Conservation (phyloP, 1,140 invertebrate genomes). For the Bacillus rossius region DNA sequence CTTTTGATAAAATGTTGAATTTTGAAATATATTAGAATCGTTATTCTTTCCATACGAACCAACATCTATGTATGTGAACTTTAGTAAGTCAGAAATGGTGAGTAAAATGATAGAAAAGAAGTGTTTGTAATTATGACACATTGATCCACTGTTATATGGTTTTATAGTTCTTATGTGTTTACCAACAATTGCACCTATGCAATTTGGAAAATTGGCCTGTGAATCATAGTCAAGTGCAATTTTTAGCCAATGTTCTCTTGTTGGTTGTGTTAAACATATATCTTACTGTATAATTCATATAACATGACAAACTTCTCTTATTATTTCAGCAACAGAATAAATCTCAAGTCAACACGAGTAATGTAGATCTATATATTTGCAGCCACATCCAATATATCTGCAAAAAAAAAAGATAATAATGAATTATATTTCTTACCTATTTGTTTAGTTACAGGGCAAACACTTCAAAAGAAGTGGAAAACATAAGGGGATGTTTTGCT, state of each 20-base stretch:
- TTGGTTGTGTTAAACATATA: conserved; percentile 7
- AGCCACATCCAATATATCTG: not conserved
- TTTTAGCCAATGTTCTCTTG: not conserved
- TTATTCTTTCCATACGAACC: conserved; percentile 38
- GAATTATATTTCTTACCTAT: too few species aligned
- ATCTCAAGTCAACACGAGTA: not conserved
- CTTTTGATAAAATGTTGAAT: not conserved
- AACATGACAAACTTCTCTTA: not conserved
- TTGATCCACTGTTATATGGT: conserved; percentile 34
- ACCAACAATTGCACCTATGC: too few species aligned
- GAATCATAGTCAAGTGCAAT: conserved; percentile 30
- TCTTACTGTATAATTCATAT: not conserved
- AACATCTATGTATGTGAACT: conserved; percentile 26
- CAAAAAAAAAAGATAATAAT: too few species aligned
- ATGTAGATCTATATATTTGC: not conserved
- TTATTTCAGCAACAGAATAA: not conserved
- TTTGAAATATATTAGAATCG: conserved; percentile 37
- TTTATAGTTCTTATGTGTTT: conserved; percentile 27
- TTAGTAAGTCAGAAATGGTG: conserved; percentile 36
- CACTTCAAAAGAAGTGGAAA: too few species aligned
- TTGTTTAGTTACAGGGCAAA: too few species aligned
- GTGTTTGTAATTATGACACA: conserved; percentile 29
- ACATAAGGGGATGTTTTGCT: too few species aligned
- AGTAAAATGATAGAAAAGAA: conserved; percentile 40
- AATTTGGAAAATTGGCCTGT: too few species aligned